phyloP scores from a whole-genome alignment of 2,888 invertebrate genomes.

The Cheilosia variabilis region DNA sequence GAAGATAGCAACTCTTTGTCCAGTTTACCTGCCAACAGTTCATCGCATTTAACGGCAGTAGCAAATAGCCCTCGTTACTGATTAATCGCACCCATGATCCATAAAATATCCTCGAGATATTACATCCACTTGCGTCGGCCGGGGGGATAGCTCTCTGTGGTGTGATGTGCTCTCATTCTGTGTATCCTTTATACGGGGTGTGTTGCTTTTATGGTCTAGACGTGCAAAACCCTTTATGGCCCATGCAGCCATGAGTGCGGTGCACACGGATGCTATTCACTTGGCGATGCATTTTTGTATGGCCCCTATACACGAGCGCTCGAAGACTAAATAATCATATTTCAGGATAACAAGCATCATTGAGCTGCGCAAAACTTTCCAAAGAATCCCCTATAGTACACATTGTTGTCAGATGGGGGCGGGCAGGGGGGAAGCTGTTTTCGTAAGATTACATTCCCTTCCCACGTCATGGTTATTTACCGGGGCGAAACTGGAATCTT shows the following conservation, averaged over 20 bases:
- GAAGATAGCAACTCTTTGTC: background rate
- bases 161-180: slow-evolving; percentile 15
- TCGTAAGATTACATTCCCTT: slow-evolving; percentile 28
- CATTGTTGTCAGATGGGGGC: background rate
- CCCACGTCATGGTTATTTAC: slow-evolving; percentile 26
- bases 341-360: slow-evolving; percentile 70
- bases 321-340: slow-evolving; percentile 66
- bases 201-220: slow-evolving; percentile 56
- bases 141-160: background rate
- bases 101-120: slow-evolving; percentile 44
- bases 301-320: slow-evolving; percentile 11
- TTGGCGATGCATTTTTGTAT: slow-evolving; percentile 22
- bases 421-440: background rate
- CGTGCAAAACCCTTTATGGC: slow-evolving; percentile 25
- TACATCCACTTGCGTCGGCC: slow-evolving; percentile 18
- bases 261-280: slow-evolving; percentile 28
- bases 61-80: slow-evolving; percentile 3
- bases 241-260: background rate
- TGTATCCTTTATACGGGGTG: slow-evolving; percentile 18
- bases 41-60: slow-evolving; percentile 23
- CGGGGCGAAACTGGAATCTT: background rate
- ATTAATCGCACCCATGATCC: slow-evolving; percentile 47
- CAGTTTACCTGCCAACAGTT: slow-evolving; percentile 18
- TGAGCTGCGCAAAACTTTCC: slow-evolving; percentile 54
- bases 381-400: slow-evolving; percentile 27